These are phyloP conservation scores for Ochlodes sylvanus DNA, from an alignment of 2,888 invertebrate species.

Conservation along the genomic window DNA sequence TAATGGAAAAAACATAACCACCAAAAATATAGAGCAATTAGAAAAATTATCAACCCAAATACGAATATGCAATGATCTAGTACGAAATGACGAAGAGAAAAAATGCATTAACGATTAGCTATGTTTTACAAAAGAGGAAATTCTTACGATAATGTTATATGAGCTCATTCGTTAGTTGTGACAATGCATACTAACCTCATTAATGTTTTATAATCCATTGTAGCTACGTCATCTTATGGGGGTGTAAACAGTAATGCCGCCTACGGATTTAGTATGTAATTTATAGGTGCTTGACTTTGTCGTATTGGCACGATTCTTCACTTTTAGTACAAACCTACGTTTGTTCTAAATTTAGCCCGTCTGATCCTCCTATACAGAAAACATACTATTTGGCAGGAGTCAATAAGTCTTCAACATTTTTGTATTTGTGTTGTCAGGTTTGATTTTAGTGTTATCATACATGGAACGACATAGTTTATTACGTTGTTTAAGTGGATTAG, in stretches of 20 bases:
- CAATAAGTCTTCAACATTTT: neutral
- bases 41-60: no score
- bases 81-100: constrained; percentile 43
- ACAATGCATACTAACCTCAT: constrained; percentile 59
- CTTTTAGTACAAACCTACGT: constrained; percentile 19
- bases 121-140: constrained; percentile 72
- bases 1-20: no score
- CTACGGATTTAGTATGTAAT: constrained; percentile 24
- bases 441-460: no score
- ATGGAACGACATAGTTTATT: no score
- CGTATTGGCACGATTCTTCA: constrained; percentile 19
- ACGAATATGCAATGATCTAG: no score
- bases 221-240: constrained; percentile 27
- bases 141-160: constrained; percentile 50
- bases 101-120: constrained; percentile 56
- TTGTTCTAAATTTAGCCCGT: neutral
- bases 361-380: neutral
- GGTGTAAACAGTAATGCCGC: constrained; percentile 27
- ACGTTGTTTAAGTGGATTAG: no score
- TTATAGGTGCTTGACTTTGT: constrained; percentile 17
- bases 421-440: no score
- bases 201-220: constrained; percentile 56
- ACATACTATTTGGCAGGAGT: neutral
- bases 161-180: constrained; percentile 48
- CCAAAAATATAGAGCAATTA: no score